phyloP scores from a whole-genome alignment of 2,888 invertebrate genomes.

The Orchesella flavescens region DNA sequence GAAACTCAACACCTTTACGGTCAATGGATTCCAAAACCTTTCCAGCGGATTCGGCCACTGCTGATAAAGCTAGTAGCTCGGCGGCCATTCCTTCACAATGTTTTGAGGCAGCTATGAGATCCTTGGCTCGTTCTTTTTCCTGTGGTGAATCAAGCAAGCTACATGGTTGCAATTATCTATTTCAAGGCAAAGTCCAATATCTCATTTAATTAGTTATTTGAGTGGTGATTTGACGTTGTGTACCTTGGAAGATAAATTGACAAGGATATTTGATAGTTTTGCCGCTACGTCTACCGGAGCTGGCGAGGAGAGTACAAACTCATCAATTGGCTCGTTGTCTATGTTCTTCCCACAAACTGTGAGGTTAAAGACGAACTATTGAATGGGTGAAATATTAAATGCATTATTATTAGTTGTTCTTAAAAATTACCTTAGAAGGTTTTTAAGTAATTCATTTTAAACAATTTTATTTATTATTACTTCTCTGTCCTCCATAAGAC shows the following conservation, averaged over 20 bases:
- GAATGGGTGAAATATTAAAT: constrained; percentile 23
- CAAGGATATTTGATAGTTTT: constrained; percentile 93
- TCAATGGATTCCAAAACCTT: constrained; percentile 96
- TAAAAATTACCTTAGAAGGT: background rate
- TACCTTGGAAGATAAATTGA: constrained; percentile 75
- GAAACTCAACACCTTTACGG: constrained; percentile 92
- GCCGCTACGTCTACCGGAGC: constrained; percentile 99
- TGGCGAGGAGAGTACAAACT: constrained; percentile 89
- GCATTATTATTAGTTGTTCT: background rate
- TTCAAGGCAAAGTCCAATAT: too few species aligned
- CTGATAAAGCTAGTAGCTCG: constrained; percentile 92
- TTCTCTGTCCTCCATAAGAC: constrained; percentile 96
- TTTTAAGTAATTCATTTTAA: background rate
- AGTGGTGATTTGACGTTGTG: too few species aligned
- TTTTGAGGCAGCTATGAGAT: constrained; percentile 94
- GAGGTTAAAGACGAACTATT: constrained; percentile 93
- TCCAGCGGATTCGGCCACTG: constrained; percentile 95
- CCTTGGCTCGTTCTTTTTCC: constrained; percentile 98
- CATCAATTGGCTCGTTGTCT: constrained; percentile 94
- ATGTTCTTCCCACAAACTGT: constrained; percentile 98
- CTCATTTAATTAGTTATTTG: too few species aligned
- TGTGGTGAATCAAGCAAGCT: constrained; percentile 85
- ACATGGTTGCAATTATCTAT: too few species aligned
- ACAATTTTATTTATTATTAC: constrained; percentile 74
- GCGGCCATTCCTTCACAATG: constrained; percentile 99